A percentile compares a stretch with the other conserved stretches of the same genome.
Evolutionary conservation across 2,888 invertebrate species (phyloP).

Genomic region (Melipona bicolor): DNA sequence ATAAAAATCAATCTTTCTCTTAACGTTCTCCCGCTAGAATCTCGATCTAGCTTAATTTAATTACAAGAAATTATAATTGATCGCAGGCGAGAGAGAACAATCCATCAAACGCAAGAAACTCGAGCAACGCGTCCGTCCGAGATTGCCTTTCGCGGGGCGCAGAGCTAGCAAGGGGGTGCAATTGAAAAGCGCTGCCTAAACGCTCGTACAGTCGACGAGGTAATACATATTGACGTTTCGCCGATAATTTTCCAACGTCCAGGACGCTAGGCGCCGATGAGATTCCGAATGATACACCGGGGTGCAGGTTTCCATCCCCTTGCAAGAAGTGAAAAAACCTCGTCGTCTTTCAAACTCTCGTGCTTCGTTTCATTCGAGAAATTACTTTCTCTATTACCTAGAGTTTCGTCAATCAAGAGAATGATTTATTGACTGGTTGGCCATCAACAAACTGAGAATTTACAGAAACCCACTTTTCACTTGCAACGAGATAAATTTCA

Average conservation of each 20-base stretch:
- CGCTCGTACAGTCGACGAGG: conserved; percentile 51
- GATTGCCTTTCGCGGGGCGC: neutral
- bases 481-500: too few species aligned
- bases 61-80: neutral
- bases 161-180: conserved; percentile 10
- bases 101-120: conserved; percentile 2
- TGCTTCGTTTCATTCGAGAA: too few species aligned
- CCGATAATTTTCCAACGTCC: conserved; percentile 79
- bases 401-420: too few species aligned
- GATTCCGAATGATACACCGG: neutral
- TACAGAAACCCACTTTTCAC: too few species aligned
- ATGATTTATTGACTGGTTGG: too few species aligned
- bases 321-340: neutral
- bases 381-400: too few species aligned
- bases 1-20: neutral
- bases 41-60: neutral
- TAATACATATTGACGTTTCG: conserved; percentile 79
- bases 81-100: neutral
- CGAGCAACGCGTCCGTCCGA: neutral
- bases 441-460: too few species aligned
- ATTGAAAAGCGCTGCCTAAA: conserved; percentile 44
- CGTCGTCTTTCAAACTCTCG: too few species aligned
- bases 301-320: neutral
- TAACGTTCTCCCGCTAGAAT: accelerated
- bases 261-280: conserved; percentile 51